A percentile compares a stretch with the other conserved stretches of the same genome.
Conservation (phyloP, 2,113 vertebrate species). For the Chrysochloris asiatica region DNA sequence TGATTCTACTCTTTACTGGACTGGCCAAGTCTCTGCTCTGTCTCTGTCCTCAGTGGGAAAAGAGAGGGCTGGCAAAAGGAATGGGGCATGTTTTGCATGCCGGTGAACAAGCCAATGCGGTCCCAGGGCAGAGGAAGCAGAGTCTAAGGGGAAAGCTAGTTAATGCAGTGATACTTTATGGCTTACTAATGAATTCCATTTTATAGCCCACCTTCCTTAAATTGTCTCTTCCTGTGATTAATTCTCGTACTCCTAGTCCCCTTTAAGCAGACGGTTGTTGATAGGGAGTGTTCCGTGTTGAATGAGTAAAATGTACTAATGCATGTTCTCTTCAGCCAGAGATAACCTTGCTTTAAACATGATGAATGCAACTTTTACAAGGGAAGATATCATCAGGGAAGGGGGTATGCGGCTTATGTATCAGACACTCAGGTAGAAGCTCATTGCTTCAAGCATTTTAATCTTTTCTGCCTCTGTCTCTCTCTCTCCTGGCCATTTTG, state of each 20-base stretch:
- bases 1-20: neutral
- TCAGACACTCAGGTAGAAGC: conserved; percentile 45
- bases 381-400: conserved; percentile 81
- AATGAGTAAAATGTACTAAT: conserved; percentile 94
- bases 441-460: neutral
- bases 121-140: conserved; percentile 48
- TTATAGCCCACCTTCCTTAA: conserved; percentile 86
- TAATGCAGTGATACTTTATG: conserved; percentile 84
- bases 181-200: conserved; percentile 91
- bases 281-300: conserved; percentile 92
- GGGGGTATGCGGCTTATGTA: conserved; percentile 48
- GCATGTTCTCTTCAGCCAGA: conserved; percentile 86
- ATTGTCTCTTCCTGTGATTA: conserved; percentile 89
- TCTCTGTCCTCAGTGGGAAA: neutral
- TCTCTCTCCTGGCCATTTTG: neutral
- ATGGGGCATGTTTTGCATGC: neutral
- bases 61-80: neutral
- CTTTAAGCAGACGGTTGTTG: conserved; percentile 89
- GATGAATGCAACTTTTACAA: conserved; percentile 87
- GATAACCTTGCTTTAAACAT: conserved; percentile 91
- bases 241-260: conserved; percentile 80
- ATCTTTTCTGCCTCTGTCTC: neutral
- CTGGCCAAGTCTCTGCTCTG: no score
- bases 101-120: neutral
- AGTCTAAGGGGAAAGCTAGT: conserved; percentile 77